A percentile compares a stretch with the other conserved stretches of the same genome.
Evolutionary conservation across 2,888 invertebrate species (phyloP).

Genomic region (Macropis europaea): DNA sequence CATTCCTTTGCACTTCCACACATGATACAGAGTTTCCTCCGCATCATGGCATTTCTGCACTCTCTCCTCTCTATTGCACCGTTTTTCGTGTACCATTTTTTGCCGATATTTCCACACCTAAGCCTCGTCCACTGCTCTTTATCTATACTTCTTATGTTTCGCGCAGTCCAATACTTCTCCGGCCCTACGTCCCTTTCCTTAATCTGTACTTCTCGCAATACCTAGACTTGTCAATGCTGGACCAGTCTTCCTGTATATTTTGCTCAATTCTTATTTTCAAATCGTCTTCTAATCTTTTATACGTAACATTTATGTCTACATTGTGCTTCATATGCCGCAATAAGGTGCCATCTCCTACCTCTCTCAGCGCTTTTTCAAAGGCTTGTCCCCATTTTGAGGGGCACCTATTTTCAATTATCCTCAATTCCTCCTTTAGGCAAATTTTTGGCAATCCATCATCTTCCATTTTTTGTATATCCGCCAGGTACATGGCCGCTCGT

Average conservation of each 20-base stretch:
- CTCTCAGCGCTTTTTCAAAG: not conserved
- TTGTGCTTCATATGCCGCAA: not conserved
- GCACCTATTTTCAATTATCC: not conserved
- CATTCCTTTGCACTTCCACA: not conserved
- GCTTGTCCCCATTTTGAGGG: not conserved
- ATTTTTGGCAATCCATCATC: not conserved
- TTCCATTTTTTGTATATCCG: not conserved
- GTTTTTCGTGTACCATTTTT: not conserved
- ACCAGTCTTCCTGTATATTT: not conserved
- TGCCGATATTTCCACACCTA: not conserved
- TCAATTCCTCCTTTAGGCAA: not conserved
- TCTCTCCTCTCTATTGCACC: not conserved
- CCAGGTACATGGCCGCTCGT: not conserved
- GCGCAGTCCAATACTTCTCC: too few species aligned
- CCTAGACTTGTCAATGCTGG: not conserved
- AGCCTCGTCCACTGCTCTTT: not conserved
- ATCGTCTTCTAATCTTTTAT: not conserved
- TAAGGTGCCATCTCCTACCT: not conserved
- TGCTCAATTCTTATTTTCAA: not conserved
- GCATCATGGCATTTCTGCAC: not conserved
- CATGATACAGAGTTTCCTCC: not conserved
- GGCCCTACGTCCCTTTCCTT: too few species aligned
- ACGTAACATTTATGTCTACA: too few species aligned
- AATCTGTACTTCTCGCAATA: not conserved
- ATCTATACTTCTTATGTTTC: too few species aligned